phyloP scores from a whole-genome alignment of 2,113 vertebrate species.

The Prolemur simus region DNA sequence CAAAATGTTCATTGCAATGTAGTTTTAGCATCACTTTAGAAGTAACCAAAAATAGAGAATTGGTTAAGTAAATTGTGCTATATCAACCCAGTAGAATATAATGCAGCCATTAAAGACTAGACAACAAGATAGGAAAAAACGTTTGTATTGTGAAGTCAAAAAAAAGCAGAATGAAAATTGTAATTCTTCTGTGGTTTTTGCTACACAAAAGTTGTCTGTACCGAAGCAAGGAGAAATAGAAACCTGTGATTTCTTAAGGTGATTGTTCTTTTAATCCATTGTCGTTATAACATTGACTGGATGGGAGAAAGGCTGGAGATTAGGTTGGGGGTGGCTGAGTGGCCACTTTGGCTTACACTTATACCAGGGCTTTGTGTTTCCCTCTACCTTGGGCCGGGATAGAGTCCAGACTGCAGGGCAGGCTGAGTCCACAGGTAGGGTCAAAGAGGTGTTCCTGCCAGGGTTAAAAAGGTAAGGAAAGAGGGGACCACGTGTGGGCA shows the following conservation, averaged over 20 bases:
- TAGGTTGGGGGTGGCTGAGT: not conserved
- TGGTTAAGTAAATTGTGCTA: not conserved
- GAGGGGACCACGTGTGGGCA: not conserved
- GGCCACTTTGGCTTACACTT: not conserved
- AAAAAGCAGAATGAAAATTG: not conserved
- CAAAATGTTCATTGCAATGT: not conserved
- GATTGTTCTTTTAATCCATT: not conserved
- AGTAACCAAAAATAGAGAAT: not conserved
- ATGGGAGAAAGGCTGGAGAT: not conserved
- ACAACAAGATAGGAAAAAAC: not conserved
- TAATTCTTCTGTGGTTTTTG: not conserved
- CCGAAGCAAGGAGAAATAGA: not conserved
- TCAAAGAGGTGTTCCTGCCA: not conserved
- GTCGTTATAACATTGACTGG: not conserved
- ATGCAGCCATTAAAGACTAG: not conserved
- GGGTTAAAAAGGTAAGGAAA: not conserved
- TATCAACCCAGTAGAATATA: not conserved
- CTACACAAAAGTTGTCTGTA: not conserved
- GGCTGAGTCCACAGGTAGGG: not conserved
- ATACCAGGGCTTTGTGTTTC: accelerated
- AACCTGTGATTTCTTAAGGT: not conserved
- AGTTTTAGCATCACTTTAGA: not conserved
- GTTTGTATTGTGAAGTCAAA: not conserved
- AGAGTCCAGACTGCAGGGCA: not conserved
- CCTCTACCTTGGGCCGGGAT: not conserved